Conservation (phyloP, 2,888 invertebrate genomes). For the Halocaridina rubra region DNA sequence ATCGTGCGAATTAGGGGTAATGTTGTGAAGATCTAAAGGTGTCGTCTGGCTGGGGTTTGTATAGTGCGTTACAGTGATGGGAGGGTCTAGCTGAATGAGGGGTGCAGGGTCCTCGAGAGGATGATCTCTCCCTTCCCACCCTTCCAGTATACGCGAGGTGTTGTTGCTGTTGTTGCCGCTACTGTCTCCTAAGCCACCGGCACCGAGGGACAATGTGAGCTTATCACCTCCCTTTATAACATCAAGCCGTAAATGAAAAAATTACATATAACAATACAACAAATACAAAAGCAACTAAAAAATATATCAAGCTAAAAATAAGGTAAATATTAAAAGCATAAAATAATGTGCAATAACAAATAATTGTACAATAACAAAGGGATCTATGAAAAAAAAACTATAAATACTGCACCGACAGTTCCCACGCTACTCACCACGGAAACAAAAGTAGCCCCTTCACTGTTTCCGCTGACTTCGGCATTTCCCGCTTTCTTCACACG, state of each 20-base stretch:
- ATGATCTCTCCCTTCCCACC: neutral
- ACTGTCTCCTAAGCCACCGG: neutral
- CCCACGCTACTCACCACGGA: conserved; percentile 76
- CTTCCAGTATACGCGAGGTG: conserved; percentile 11
- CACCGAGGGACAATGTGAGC: conserved; percentile 57
- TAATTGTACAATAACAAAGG: no score
- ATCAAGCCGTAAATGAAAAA: neutral
- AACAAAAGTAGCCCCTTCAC: conserved; percentile 75
- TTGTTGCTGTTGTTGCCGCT: neutral
- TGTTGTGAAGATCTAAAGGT: neutral
- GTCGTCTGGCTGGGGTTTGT: conserved; percentile 16
- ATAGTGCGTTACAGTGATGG: conserved; percentile 30
- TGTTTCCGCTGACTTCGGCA: conserved; percentile 27
- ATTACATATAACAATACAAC: neutral
- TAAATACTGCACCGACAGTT: no score
- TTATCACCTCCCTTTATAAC: conserved; percentile 61
- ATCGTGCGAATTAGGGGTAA: conserved; percentile 4
- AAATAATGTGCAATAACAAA: neutral
- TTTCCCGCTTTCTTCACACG: conserved; percentile 57
- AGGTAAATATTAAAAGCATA: neutral
- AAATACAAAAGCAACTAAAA: conserved; percentile 1
- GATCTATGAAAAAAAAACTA: no score
- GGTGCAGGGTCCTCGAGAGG: conserved; percentile 4
- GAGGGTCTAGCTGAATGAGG: conserved; percentile 18
- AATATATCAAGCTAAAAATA: neutral